Evolutionary conservation across 2,888 invertebrate species (phyloP).

Genomic region (Brachyopa scutellaris): DNA sequence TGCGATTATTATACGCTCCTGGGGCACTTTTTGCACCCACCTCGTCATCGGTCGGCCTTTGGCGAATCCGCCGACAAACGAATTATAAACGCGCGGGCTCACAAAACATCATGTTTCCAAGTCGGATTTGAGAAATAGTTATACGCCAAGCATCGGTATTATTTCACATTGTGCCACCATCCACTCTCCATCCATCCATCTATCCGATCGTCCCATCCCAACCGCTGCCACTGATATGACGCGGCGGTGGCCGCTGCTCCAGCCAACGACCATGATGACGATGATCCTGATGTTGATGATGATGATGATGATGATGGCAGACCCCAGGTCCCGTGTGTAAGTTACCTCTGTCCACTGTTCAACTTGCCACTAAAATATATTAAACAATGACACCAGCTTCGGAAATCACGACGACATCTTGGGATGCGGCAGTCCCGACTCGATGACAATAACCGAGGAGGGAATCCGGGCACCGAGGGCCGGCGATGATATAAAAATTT

Average conservation of each 20-base stretch:
- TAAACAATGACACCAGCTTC: conserved; percentile 72
- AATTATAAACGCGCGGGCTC: conserved; percentile 72
- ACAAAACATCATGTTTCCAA: conserved; percentile 71
- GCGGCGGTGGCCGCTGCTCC: conserved; percentile 48
- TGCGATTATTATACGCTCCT: conserved; percentile 75
- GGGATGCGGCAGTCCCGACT: conserved; percentile 7
- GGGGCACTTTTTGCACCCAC: conserved; percentile 75
- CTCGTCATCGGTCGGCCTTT: conserved; percentile 73
- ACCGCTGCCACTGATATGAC: conserved; percentile 67
- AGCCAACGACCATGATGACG: background rate
- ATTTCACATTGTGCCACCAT: conserved; percentile 69
- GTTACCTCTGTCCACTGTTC: conserved; percentile 40
- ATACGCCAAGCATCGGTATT: conserved; percentile 65
- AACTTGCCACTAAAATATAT: conserved; percentile 68
- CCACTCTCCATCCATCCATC: conserved; percentile 61
- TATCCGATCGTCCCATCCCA: conserved; percentile 38
- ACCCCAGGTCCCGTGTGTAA: conserved; percentile 21
- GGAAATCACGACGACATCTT: conserved; percentile 67
- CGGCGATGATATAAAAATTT: conserved; percentile 77
- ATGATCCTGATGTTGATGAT: conserved; percentile 41
- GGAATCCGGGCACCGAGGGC: background rate
- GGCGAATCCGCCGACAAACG: conserved; percentile 73
- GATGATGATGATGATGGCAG: conserved; percentile 52
- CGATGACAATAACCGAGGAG: conserved; percentile 43
- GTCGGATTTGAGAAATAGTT: conserved; percentile 71